Conservation (phyloP, 2,888 invertebrate species). For the Mesorhabditis spiculigera region DNA sequence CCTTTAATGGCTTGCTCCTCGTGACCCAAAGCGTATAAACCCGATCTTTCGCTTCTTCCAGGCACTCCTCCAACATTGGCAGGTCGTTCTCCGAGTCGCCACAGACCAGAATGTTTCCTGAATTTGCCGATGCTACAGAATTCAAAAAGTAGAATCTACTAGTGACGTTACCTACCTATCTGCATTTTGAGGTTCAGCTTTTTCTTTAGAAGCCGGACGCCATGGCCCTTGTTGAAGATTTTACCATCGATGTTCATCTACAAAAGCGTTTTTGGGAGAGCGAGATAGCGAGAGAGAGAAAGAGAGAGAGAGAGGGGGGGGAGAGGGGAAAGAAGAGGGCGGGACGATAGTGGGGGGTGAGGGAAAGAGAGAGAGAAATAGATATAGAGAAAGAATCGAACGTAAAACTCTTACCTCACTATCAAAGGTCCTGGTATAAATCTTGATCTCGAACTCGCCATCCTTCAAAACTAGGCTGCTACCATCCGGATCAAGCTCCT, state of each 20-base stretch:
- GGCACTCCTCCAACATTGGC: constrained; percentile 52
- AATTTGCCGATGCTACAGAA: neutral
- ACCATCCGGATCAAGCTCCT: constrained; percentile 41
- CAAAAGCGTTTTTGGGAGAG: neutral
- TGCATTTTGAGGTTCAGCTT: constrained; percentile 37
- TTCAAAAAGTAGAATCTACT: neutral
- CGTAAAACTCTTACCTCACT: neutral
- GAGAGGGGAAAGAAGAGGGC: no score
- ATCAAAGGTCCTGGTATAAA: constrained; percentile 28
- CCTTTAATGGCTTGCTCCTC: constrained; percentile 26
- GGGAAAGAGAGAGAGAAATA: no score
- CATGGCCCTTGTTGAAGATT: constrained; percentile 53
- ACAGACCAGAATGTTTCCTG: constrained; percentile 45
- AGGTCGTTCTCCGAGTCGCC: constrained; percentile 51
- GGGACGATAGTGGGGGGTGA: no score
- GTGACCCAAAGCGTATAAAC: constrained; percentile 52
- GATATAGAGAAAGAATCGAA: no score
- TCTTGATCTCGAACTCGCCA: constrained; percentile 49
- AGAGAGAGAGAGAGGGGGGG: no score
- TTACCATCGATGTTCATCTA: constrained; percentile 35
- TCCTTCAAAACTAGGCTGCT: constrained; percentile 38
- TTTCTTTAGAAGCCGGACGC: constrained; percentile 39
- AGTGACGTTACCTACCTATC: constrained; percentile 14
- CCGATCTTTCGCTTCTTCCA: constrained; percentile 30
- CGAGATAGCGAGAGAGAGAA: no score